Evolutionary conservation across 92 coral and sea anemone species (phyloP).

Genomic region (Diadumene lineata): DNA sequence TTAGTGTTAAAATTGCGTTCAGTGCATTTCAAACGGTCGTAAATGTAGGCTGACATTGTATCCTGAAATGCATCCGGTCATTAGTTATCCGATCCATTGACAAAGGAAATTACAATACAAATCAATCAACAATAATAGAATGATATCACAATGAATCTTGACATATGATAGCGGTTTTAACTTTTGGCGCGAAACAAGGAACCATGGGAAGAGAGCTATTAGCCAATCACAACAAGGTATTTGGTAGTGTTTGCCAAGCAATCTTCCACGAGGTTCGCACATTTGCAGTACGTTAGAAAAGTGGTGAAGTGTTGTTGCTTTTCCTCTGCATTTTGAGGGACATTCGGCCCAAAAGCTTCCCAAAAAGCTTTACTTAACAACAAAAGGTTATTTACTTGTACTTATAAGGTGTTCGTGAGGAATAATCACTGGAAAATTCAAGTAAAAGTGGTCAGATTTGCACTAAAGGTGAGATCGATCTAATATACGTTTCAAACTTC

Average conservation of each 20-base stretch:
- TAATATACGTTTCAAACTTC: not conserved
- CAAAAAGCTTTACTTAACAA: not conserved
- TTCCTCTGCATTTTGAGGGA: not conserved
- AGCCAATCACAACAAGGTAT: constrained; percentile 23
- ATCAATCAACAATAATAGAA: not conserved
- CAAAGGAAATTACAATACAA: not conserved
- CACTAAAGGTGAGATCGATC: not conserved
- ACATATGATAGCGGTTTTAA: constrained; percentile 19
- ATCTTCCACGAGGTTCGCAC: constrained; percentile 21
- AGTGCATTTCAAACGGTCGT: no score
- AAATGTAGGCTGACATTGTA: no score
- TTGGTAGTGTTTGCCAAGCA: not conserved
- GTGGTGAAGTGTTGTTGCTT: not conserved
- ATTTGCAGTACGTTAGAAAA: not conserved
- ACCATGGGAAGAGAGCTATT: constrained; percentile 15
- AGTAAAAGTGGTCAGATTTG: no score
- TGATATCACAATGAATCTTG: not conserved
- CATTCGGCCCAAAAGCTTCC: not conserved
- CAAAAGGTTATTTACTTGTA: not conserved
- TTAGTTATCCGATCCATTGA: no score
- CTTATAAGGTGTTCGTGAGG: not conserved
- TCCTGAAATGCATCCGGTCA: no score
- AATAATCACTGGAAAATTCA: not conserved
- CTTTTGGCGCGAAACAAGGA: constrained; percentile 35
- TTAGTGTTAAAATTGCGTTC: no score